Percentiles rank a stretch among this genome's conserved stretches.
Evolutionary conservation across 2,888 invertebrate genomes (phyloP).

Genomic region (Sycophila texana): DNA sequence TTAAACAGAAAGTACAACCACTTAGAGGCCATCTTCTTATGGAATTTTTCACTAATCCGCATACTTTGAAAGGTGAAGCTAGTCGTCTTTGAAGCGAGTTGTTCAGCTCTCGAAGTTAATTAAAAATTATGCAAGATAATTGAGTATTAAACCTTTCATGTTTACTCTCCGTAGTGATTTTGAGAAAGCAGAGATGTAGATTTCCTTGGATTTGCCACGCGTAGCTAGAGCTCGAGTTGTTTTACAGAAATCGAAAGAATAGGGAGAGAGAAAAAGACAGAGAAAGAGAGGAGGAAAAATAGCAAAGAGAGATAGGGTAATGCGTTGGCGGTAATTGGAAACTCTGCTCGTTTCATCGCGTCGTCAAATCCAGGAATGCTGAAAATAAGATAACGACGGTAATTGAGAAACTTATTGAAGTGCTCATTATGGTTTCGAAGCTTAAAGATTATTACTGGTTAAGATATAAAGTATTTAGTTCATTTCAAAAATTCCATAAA

Average conservation of each 20-base stretch:
- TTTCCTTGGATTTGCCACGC: not conserved
- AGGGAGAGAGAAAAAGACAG: too few species aligned
- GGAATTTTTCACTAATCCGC: not conserved
- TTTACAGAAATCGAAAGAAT: too few species aligned
- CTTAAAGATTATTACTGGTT: not conserved
- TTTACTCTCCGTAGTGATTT: too few species aligned
- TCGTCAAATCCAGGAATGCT: slow-evolving; percentile 22
- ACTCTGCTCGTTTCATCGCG: slow-evolving; percentile 10
- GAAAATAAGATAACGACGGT: slow-evolving; percentile 35
- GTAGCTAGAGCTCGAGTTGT: slow-evolving; percentile 28
- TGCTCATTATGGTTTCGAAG: slow-evolving; percentile 18
- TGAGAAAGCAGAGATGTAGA: too few species aligned
- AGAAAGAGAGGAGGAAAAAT: not conserved
- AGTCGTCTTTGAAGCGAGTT: not conserved
- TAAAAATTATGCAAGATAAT: slow-evolving; percentile 32
- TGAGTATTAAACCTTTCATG: slow-evolving; percentile 26
- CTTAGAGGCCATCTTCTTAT: not conserved
- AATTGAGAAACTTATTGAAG: slow-evolving; percentile 45
- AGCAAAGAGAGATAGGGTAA: not conserved
- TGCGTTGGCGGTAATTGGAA: slow-evolving; percentile 21
- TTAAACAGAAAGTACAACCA: not conserved
- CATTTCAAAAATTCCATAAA: too few species aligned
- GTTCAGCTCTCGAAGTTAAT: not conserved
- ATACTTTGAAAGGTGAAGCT: not conserved
- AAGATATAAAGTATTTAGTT: too few species aligned